Evolutionary conservation across 2,113 vertebrate genomes (phyloP), one percentile per base, ranked within the genome.

Genomic region (Seriola aureovittata): DNA sequence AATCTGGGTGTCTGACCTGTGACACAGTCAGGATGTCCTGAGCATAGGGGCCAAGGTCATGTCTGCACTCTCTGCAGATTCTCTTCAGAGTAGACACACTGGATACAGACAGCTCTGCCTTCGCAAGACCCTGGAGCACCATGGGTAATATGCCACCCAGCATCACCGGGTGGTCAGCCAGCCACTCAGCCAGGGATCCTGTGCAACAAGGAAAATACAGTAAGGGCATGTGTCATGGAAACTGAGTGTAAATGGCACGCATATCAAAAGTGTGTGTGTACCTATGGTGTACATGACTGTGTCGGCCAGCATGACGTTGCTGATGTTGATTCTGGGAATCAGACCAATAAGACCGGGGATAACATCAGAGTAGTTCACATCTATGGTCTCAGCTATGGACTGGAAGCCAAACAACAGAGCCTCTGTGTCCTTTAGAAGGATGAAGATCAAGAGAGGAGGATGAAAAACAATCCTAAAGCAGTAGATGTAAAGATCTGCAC

Each of bases 231-330:
- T 10, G 54, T 29, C 1, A 38, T 34, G 14, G 3, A 71, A 2
- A 58, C 29, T 42, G 29, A 65, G 44, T 4, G 23, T 19, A 48
- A 21, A 64, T 44, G 1, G 5, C 4, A 32, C 38, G 10, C 3
- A 23, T 55, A 23, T 55, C n/a, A 44, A 16, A 7, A 23, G 2
- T 8, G 3, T 8, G 23, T 21, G 13, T 29, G 42, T 82, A 95
- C 95, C 98, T 0, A 99, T 98, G 11, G 98, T 99, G 93, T 99
- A 98, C 98, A 99, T 99, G 93, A 99, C 97, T 0, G 98, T 99
- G 91, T 99, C 98, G 0, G 98, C 97, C 44, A 99, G 96, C 93
- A 99, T 97, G 58, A 98, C 94, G 0, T 97, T 99, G 92, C 96
- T 97, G 93, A 97, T 97, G 91, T 96, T 98, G 96, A 99, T 99